These are phyloP conservation scores for Oxytorus armatus DNA, from an alignment of 2,888 invertebrate species.

Conservation along the genomic window DNA sequence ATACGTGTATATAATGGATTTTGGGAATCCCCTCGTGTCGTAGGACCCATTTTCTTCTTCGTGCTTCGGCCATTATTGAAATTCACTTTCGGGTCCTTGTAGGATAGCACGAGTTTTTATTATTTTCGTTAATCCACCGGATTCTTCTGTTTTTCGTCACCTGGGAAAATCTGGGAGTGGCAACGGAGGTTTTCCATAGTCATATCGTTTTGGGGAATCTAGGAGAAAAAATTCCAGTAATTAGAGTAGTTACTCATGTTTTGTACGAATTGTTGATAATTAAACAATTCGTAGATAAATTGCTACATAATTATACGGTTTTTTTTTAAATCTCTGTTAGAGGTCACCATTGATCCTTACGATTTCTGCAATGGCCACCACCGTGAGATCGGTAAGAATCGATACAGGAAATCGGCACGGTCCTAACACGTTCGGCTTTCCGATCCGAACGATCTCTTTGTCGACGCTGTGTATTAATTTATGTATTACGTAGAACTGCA, in stretches of 20 bases:
- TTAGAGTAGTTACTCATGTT: not conserved
- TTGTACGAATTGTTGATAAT: too few relatives aligned
- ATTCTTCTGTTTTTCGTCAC: slow-evolving; percentile 58
- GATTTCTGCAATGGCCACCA: slow-evolving; percentile 67
- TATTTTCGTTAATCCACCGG: not conserved
- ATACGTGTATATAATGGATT: slow-evolving; percentile 47
- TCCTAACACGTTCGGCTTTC: slow-evolving; percentile 71
- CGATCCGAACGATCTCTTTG: slow-evolving; percentile 68
- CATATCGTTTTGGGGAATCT: slow-evolving; percentile 70
- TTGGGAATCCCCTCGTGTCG: not conserved
- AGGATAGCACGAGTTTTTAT: not conserved
- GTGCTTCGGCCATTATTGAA: not conserved
- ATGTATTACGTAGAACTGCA: not conserved
- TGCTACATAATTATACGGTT: not conserved
- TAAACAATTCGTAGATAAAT: not conserved
- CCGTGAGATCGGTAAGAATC: slow-evolving; percentile 76
- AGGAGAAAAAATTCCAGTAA: slow-evolving; percentile 3
- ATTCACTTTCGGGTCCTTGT: slow-evolving; percentile 30
- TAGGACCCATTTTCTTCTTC: not conserved
- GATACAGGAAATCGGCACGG: slow-evolving; percentile 72
- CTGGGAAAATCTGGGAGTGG: slow-evolving; percentile 77
- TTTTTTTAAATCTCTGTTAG: not conserved
- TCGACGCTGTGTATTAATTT: slow-evolving; percentile 47
- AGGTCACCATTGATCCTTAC: slow-evolving; percentile 65
- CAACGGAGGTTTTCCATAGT: slow-evolving; percentile 73